These are phyloP conservation scores for Oscheius myriophilus DNA, from an alignment of 2,888 invertebrate species.

Conservation along the genomic window DNA sequence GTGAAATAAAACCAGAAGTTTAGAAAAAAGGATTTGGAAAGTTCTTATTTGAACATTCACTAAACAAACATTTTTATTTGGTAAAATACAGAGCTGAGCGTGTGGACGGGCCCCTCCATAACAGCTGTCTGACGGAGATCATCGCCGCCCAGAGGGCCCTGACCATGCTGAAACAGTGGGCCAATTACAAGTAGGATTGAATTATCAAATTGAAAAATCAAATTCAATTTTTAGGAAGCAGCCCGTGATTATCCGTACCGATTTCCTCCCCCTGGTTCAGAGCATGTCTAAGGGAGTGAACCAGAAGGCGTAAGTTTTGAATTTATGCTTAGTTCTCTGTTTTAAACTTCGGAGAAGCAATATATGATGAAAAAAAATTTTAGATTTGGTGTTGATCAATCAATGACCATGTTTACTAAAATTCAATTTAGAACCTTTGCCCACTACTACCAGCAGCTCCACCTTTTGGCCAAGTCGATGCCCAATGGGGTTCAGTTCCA, in stretches of 20 bases:
- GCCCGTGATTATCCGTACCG: neutral
- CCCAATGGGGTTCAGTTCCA: constrained; percentile 4
- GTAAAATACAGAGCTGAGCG: neutral
- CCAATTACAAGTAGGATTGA: neutral
- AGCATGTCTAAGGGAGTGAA: neutral
- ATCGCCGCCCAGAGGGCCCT: constrained; percentile 1
- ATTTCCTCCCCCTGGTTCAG: neutral
- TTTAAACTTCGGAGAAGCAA: too few species aligned
- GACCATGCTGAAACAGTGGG: neutral
- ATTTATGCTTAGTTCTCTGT: too few species aligned
- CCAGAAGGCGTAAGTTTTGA: constrained; percentile 1
- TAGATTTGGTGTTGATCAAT: too few species aligned
- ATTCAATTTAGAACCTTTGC: neutral
- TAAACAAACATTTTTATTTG: too few species aligned
- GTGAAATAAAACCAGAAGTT: neutral
- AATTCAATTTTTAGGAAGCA: neutral
- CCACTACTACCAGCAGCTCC: neutral
- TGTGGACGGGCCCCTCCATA: neutral
- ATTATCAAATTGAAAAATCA: neutral
- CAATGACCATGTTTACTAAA: neutral
- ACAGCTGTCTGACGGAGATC: constrained; percentile 1
- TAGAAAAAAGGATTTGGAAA: too few species aligned
- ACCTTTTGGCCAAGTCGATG: neutral
- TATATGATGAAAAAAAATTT: too few species aligned
- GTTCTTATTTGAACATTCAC: too few species aligned